Conservation (phyloP, 2,888 invertebrate genomes). For the Proisotoma minuta region DNA sequence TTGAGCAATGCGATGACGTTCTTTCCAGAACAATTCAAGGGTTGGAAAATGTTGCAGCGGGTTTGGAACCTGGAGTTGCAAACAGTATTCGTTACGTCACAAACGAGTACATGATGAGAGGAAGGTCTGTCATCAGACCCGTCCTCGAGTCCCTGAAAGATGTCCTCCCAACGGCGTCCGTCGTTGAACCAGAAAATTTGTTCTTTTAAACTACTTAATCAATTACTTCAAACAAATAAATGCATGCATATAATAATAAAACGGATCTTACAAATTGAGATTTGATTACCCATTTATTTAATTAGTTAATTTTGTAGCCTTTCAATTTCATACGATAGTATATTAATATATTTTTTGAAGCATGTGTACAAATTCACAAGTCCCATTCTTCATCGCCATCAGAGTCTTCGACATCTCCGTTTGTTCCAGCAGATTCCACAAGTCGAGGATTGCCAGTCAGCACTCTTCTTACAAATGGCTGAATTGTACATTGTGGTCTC, state of each 20-base stretch:
- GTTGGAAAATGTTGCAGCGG: constrained; percentile 10
- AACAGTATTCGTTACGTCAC: constrained; percentile 4
- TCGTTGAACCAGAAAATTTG: no score
- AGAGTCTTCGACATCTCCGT: not conserved
- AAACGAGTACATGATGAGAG: constrained; percentile 15
- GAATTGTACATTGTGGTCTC: not conserved
- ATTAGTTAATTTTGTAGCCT: no score
- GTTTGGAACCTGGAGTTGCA: constrained; percentile 13
- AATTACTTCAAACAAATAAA: no score
- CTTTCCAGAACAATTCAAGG: constrained; percentile 3
- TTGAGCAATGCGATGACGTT: constrained; percentile 10
- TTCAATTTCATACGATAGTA: no score
- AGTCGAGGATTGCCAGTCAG: not conserved
- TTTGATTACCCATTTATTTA: no score
- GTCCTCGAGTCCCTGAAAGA: constrained; percentile 15
- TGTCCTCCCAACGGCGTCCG: constrained; percentile 15
- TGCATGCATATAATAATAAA: no score
- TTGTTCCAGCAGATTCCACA: not conserved
- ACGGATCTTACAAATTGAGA: no score
- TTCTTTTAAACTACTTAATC: no score
- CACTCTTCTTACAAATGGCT: not conserved
- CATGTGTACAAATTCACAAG: no score
- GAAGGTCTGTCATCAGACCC: constrained; percentile 18
- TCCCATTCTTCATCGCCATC: no score
- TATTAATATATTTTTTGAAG: no score